Evolutionary conservation across 2,113 vertebrate genomes (phyloP).

Genomic region (Amia ocellicauda): DNA sequence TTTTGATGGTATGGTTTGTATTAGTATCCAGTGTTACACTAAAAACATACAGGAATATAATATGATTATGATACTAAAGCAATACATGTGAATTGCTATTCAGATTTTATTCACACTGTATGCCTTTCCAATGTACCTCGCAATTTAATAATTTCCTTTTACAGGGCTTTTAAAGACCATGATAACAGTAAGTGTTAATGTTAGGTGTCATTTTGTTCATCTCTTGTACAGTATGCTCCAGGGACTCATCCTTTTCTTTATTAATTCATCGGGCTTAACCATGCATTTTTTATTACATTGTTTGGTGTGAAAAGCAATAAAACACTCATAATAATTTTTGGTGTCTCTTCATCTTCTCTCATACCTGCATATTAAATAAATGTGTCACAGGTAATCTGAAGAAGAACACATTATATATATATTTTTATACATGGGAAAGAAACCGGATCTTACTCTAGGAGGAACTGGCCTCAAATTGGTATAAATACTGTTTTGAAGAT

Average conservation of each 20-base stretch:
- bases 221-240: conserved; percentile 57
- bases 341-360: background rate
- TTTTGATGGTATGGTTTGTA: too few species aligned
- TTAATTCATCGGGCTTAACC: conserved; percentile 76
- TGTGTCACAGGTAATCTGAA: too few species aligned
- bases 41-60: conserved; percentile 24
- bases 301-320: conserved; percentile 67
- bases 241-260: conserved; percentile 71
- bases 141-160: conserved; percentile 30
- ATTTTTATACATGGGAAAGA: too few species aligned
- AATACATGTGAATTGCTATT: conserved; percentile 13
- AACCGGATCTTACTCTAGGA: too few species aligned
- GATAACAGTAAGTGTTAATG: background rate
- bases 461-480: too few species aligned
- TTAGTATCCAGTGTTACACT: too few species aligned
- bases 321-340: conserved; percentile 42
- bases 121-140: conserved; percentile 26
- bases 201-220: conserved; percentile 24
- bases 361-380: background rate
- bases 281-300: conserved; percentile 70
- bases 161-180: too few species aligned
- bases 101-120: conserved; percentile 40
- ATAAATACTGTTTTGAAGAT: background rate
- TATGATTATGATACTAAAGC: conserved; percentile 35
- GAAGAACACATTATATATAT: too few species aligned